These are phyloP conservation scores for Serripes groenlandicus DNA, from an alignment of 2,888 invertebrate genomes.

Conservation along the genomic window DNA sequence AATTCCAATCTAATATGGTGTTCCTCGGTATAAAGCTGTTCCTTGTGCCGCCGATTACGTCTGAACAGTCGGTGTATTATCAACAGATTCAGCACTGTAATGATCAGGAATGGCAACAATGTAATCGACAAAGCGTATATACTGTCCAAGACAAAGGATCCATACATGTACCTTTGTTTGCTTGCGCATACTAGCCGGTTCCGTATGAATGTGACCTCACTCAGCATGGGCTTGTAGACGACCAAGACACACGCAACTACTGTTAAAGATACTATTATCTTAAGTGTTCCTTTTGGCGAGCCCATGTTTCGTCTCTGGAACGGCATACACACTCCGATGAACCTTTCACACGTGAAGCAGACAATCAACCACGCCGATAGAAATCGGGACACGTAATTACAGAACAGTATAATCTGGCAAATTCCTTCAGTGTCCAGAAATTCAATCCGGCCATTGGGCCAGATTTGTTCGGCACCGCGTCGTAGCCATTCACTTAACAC, in stretches of 20 bases:
- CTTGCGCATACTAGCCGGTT: constrained; percentile 67
- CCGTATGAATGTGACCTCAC: constrained; percentile 67
- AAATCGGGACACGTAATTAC: constrained; percentile 87
- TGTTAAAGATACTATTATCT: constrained; percentile 73
- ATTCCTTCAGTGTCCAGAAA: constrained; percentile 72
- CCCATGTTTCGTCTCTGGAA: constrained; percentile 78
- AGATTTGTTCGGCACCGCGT: constrained; percentile 73
- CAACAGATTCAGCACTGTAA: constrained; percentile 77
- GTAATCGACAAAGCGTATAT: constrained; percentile 77
- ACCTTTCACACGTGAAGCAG: constrained; percentile 83
- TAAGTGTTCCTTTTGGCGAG: constrained; percentile 70
- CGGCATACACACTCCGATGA: constrained; percentile 84
- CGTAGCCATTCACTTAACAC: constrained; percentile 84
- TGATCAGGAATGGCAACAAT: constrained; percentile 77
- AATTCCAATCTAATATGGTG: constrained; percentile 82
- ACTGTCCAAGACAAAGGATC: constrained; percentile 79
- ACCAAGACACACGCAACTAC: constrained; percentile 71
- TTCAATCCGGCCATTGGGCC: constrained; percentile 46
- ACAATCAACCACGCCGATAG: constrained; percentile 84
- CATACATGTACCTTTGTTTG: constrained; percentile 59
- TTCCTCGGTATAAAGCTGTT: constrained; percentile 75
- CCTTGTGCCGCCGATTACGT: constrained; percentile 64
- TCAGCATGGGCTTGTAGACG: constrained; percentile 81
- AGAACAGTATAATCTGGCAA: constrained; percentile 91
- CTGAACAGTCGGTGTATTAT: constrained; percentile 73